Evolutionary conservation across 2,888 invertebrate species (phyloP), one percentile per base, ranked within the genome.

Genomic region (Limnephilus marmoratus): DNA sequence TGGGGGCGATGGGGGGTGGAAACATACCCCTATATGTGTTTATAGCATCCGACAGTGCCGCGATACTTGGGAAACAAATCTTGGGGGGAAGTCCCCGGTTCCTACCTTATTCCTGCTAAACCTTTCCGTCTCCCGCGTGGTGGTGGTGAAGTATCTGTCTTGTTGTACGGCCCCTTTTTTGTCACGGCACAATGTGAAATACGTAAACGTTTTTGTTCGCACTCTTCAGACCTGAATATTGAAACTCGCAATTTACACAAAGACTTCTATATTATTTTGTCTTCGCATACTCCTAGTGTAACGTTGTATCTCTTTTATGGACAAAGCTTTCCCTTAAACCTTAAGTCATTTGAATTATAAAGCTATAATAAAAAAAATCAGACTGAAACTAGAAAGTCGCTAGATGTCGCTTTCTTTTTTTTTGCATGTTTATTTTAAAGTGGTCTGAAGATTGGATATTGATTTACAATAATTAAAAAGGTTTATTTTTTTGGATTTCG

Each of bases 21-120:
- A 83, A 90, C 45, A 85, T 41, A 82, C 90, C 81, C 90, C n/a
- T 45, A 37, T 90, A 90, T 83, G 83, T 83, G 90, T 45, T 90
- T 82, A 90, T 90, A 85, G 90, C 68, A 90, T 85, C 90, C 83
- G 85, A 85, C 90, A 82, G 45, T 68, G 34, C 85, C 53, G 90
- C 68, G 90, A 90, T 90, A 90, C 90, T 81, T 49, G 83, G 90
- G 90, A 53, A 80, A 85, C 83, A 90, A 90, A 90, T 90, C 90
- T 90, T 90, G n/a, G 29, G 90, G 80, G 90, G 90, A 81, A 81
- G n/a, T 68, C 31, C 31, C 89, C 53, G 24, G 68, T 68, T 90
- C 29, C 85, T 90, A 86, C 88, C 88, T 80, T 41, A 89, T 41
- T 80, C 80, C 37, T 15, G 37, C 88, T 81, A 89, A 81, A 89